Evolutionary conservation across 2,797 vertebrate genomes (phyloP), one percentile per base, ranked within the genome.

Genomic region (Coccyzus lansbergi): DNA sequence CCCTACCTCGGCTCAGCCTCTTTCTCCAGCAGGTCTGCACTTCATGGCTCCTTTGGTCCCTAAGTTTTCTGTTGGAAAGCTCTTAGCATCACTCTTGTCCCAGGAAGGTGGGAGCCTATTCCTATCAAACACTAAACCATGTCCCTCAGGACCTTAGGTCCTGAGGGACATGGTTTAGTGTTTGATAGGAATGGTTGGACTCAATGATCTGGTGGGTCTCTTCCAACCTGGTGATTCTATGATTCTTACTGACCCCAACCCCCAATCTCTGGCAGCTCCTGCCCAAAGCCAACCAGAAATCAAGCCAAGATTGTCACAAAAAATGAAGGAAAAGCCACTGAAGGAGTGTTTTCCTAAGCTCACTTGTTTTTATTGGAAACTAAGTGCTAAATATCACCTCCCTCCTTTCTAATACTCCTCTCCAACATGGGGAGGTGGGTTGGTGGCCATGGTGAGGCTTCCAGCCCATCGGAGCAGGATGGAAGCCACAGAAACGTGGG

Each of bases 1-100:
- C 46, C 34, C 48, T 5, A 14, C 48, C 22, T 49, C 6, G 4
- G 34, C 1, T 16, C 16, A 62, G 53, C 33, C 33, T 25, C 7
- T n/a, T 70, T 36, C 25, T 9, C 2, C 1, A 4, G 62, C 19
- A 9, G 2, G 0, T 53, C 42, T 46, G 53, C 34, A 19, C 28
- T 36, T 11, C 2, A 1, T 2, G 7, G 29, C 22, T 84, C 33
- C 64, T 36, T 34, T 5, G 29, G 9, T 40, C 46, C 46, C 36
- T 6, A 1, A n/a, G 40, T 71, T n/a, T 79, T 53, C 49, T 1
- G 6, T 17, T 3, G 4, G 72, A 58, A 92, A 71, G 68, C 53
- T 71, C 71, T 68, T 6, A 44, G 51, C 51, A 52, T 29, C 56
- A 14, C 9, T 29, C 38, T 64, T 36, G n/a, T 1, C 7, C 19